Evolutionary conservation across 2,113 vertebrate genomes (phyloP).

Genomic region (Trichechus manatus): DNA sequence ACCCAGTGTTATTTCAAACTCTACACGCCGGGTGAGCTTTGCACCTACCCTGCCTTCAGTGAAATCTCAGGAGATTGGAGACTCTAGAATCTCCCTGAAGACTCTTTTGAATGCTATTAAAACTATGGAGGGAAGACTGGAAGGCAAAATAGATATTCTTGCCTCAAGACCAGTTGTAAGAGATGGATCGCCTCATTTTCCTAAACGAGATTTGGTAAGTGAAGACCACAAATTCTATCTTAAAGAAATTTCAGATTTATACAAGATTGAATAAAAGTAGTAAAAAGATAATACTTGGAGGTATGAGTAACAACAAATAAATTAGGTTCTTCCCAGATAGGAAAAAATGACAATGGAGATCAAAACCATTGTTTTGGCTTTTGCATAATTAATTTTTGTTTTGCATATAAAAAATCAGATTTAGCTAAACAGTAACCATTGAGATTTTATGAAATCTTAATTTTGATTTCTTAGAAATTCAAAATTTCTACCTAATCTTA

Average conservation of each 20-base stretch:
- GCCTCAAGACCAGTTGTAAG: conserved; percentile 63
- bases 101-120: conserved; percentile 80
- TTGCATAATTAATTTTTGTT: conserved; percentile 25
- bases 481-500: conserved; percentile 29
- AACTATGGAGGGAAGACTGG: conserved; percentile 79
- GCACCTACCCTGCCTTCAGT: conserved; percentile 51
- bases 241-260: conserved; percentile 46
- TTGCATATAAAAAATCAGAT: conserved; percentile 3
- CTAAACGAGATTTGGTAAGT: conserved; percentile 80
- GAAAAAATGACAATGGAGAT: background rate
- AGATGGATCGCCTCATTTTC: conserved; percentile 38
- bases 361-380: background rate
- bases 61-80: conserved; percentile 66
- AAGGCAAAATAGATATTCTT: conserved; percentile 75
- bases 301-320: background rate
- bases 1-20: background rate
- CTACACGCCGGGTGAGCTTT: conserved; percentile 67
- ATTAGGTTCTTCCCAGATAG: conserved; percentile 15
- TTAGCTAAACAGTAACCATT: conserved; percentile 29
- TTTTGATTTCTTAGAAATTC: conserved; percentile 56
- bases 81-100: conserved; percentile 70
- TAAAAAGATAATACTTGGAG: conserved; percentile 17
- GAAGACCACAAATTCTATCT: conserved; percentile 6
- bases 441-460: conserved; percentile 41
- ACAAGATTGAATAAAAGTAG: conserved; percentile 24